Percentiles rank a stretch among this genome's conserved stretches.
Evolutionary conservation across 2,888 invertebrate genomes (phyloP).

Genomic region (Nemurella pictetii): DNA sequence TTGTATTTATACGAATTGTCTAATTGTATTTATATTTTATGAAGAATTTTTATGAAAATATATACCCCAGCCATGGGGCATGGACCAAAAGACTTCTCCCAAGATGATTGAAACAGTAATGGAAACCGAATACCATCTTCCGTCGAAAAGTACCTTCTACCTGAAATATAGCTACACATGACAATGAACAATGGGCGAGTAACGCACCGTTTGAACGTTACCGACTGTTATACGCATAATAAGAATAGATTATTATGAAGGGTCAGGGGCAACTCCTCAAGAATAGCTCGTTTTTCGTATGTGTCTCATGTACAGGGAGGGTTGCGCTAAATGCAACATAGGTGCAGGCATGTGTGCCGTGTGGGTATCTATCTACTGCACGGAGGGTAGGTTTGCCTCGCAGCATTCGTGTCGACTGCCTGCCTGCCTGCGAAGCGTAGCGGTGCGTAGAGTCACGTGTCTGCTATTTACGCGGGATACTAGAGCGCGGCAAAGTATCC

Average conservation of each 20-base stretch:
- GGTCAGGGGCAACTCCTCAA: slow-evolving; percentile 13
- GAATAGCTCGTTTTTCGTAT: background rate
- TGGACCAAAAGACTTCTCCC: background rate
- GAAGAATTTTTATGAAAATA: background rate
- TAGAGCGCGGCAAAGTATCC: too few relatives aligned
- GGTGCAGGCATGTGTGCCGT: too few relatives aligned
- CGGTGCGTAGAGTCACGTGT: too few relatives aligned
- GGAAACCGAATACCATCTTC: background rate
- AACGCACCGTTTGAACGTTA: slow-evolving; percentile 1
- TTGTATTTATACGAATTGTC: background rate
- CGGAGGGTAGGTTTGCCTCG: too few relatives aligned
- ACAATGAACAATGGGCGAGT: background rate
- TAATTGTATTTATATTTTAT: background rate
- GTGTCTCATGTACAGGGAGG: background rate
- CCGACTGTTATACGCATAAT: slow-evolving; percentile 23
- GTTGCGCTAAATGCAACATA: background rate
- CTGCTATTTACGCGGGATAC: too few relatives aligned
- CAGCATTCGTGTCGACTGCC: too few relatives aligned
- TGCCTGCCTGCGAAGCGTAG: too few relatives aligned
- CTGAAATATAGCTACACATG: background rate
- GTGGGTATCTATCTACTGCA: too few relatives aligned
- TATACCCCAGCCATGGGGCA: too few relatives aligned
- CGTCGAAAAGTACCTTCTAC: background rate
- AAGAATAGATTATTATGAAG: slow-evolving; percentile 16
- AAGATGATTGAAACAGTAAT: background rate